Conservation (phyloP, 2,113 vertebrate species). For the Pelusios castaneus region DNA sequence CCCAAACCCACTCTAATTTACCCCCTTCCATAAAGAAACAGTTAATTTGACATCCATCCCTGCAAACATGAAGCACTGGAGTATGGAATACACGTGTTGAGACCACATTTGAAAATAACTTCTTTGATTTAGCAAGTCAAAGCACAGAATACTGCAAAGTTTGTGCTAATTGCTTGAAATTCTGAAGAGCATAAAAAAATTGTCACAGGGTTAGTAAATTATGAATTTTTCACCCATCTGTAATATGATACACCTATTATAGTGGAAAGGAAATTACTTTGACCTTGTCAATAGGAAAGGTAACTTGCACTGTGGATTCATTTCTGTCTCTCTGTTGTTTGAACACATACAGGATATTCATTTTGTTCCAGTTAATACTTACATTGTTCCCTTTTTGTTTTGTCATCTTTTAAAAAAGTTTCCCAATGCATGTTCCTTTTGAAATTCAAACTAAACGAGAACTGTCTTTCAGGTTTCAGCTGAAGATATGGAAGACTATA, state of each 20-base stretch:
- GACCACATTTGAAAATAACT: not conserved
- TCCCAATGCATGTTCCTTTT: not conserved
- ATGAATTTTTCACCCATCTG: not conserved
- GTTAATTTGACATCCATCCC: not conserved
- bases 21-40: not conserved
- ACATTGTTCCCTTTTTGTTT: not conserved
- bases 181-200: not conserved
- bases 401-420: not conserved
- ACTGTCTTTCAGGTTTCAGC: not conserved
- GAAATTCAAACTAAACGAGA: not conserved
- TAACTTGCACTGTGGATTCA: not conserved
- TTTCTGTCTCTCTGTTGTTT: not conserved
- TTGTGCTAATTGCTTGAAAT: not conserved
- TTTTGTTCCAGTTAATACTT: not conserved
- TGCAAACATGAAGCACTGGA: not conserved
- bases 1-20: not conserved
- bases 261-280: not conserved
- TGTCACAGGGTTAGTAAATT: not conserved
- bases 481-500: not conserved
- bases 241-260: not conserved
- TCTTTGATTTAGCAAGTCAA: not conserved
- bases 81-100: not conserved
- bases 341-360: not conserved
- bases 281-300: not conserved
- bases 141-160: not conserved